Conservation (phyloP, 2,113 vertebrate genomes). For the Myanophis thanlyinensis region DNA sequence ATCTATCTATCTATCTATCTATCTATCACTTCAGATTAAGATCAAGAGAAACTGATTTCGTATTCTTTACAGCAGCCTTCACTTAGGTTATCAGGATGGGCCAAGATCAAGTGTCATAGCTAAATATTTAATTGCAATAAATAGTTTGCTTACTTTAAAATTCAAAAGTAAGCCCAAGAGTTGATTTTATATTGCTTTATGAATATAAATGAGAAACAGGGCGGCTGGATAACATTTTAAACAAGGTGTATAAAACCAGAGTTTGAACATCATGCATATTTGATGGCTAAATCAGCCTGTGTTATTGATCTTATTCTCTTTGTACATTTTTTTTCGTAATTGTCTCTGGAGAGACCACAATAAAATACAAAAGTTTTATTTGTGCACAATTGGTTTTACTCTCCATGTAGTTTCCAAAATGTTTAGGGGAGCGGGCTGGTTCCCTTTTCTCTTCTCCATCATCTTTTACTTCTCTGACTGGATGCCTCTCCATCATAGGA, state of each 20-base stretch:
- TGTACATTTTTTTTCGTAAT: neutral
- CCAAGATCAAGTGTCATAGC: neutral
- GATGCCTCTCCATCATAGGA: neutral
- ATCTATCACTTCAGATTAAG: neutral
- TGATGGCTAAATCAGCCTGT: constrained; percentile 31
- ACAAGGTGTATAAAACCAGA: constrained; percentile 27
- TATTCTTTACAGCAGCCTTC: neutral
- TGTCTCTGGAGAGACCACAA: neutral
- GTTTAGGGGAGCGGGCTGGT: neutral
- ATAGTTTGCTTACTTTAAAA: constrained; percentile 17
- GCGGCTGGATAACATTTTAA: constrained; percentile 23
- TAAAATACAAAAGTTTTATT: neutral
- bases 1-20: too few relatives aligned
- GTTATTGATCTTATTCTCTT: neutral
- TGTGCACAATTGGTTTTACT: neutral
- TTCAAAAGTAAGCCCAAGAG: neutral
- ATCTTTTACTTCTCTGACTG: neutral
- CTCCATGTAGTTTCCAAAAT: neutral
- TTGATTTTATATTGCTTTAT: constrained; percentile 39
- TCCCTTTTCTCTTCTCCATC: neutral
- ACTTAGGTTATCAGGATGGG: neutral
- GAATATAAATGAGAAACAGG: constrained; percentile 31
- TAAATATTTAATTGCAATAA: constrained; percentile 17
- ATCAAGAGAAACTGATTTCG: neutral
- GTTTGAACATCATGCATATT: constrained; percentile 1